These are phyloP conservation scores for Corvus moneduloides DNA, from an alignment of 2,113 vertebrate genomes.

Conservation along the genomic window DNA sequence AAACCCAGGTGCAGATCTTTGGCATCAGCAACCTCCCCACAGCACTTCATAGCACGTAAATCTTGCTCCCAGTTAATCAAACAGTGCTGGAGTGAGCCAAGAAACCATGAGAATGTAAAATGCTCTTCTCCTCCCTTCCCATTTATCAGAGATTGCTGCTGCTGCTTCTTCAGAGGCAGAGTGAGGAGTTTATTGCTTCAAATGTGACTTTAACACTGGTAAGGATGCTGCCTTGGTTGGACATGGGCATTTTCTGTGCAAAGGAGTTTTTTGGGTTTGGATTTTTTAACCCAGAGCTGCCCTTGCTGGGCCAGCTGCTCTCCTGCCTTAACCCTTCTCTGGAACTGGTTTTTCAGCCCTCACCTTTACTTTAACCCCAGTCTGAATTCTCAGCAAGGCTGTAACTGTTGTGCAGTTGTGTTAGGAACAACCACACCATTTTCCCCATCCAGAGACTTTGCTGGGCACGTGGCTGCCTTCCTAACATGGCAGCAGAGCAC, in stretches of 20 bases:
- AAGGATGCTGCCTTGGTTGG: neutral
- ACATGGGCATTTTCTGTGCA: neutral
- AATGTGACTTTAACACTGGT: neutral
- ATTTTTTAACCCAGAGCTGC: neutral
- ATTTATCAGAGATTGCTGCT: neutral
- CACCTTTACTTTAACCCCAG: neutral
- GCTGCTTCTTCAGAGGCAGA: conserved; percentile 34
- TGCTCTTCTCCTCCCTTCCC: neutral
- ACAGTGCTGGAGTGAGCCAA: neutral
- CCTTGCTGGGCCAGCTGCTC: neutral
- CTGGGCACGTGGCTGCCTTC: neutral
- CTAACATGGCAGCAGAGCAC: neutral
- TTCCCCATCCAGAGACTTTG: neutral
- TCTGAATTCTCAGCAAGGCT: neutral
- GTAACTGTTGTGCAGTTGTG: neutral
- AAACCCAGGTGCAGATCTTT: conserved; percentile 64
- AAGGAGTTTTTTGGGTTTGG: neutral
- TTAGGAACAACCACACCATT: neutral
- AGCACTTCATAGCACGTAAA: conserved; percentile 54
- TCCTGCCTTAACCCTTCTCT: neutral
- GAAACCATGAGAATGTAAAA: conserved; percentile 27
- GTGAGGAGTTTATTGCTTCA: neutral
- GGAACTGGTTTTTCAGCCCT: neutral
- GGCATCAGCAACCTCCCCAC: conserved; percentile 39
- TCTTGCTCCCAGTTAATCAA: conserved; percentile 52